These are phyloP conservation scores for Scophthalmus maximus DNA, from an alignment of 2,113 vertebrate species.

Conservation along the genomic window DNA sequence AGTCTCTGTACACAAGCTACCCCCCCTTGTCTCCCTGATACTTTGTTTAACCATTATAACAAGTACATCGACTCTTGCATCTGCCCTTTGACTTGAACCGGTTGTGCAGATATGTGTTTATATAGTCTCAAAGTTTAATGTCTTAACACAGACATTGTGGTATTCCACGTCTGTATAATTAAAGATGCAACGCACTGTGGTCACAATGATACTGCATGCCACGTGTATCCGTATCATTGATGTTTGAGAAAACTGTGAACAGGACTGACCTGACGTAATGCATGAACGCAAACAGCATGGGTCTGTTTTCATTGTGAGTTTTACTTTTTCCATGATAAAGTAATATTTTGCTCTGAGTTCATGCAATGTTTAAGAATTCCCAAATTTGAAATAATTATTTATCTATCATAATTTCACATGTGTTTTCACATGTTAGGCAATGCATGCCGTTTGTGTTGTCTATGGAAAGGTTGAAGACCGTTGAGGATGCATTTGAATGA, in stretches of 20 bases:
- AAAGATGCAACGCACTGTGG: not conserved
- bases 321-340: constrained; percentile 20
- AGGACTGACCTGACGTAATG: constrained; percentile 12
- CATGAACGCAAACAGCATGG: constrained; percentile 39
- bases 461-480: constrained; percentile 49
- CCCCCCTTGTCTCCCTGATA: constrained; percentile 12
- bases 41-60: not conserved
- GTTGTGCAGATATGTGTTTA: not conserved
- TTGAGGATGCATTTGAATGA: constrained; percentile 46
- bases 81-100: constrained; percentile 5
- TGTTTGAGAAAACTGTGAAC: constrained; percentile 24
- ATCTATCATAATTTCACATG: not conserved
- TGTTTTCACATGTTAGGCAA: constrained; percentile 14
- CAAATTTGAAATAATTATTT: not conserved
- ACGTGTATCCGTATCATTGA: constrained; percentile 19
- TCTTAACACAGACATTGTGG: constrained; percentile 30
- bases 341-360: not conserved
- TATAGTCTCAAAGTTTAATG: constrained; percentile 11
- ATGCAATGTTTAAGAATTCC: constrained; percentile 6
- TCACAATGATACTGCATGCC: constrained; percentile 21
- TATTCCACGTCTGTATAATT: constrained; percentile 25
- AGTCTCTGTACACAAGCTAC: not conserved
- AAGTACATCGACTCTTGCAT: constrained; percentile 10
- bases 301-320: constrained; percentile 8
- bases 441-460: constrained; percentile 43